Base-by-base conservation (phyloP, 2,888 invertebrate species). In the Brachypalpus laphriformis region DNA sequence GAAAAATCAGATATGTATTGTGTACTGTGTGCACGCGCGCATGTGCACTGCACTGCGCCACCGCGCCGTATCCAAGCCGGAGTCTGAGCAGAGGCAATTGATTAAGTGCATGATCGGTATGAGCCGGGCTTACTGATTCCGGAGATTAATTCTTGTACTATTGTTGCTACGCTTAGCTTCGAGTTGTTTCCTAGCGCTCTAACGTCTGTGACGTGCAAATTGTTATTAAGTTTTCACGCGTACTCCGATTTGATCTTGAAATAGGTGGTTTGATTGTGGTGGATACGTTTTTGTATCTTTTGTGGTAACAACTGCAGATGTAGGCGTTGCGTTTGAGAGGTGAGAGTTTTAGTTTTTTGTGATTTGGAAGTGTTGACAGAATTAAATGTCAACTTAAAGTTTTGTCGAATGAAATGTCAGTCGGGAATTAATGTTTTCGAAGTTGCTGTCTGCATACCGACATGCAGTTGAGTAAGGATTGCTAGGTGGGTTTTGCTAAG, bases 201-300 rank as follows among this genome's bases (percentile, higher is more conserved):
- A 18, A 57, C 25, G 34, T n/a, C 37, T 77, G 72, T 74, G 78
- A 83, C 86, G 83, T 80, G 83, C 83, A 72, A 87, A 87, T 78
- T 83, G 78, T 83, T 87, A 80, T 83, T 87, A 83, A 80, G 72
- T 83, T 83, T 87, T 83, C 80, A 83, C 76, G 87, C 87, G 83
- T 61, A 61, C 49, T 7, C 3, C 42, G 65, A 71, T 80, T 74
- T 80, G 83, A 78, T 83, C 78, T 83, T 83, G 81, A 86, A 77
- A 77, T 71, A 49, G 68, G 57, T 65, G 59, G 22, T 57, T 71
- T 65, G 31, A n/a, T n/a, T 47, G 47, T 81, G 61, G 25, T 65
- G 57, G 18, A 16, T 40, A 28, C 56, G 11, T 54, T 42, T 9
- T 59, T 61, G 7, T 31, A 22, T 47, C 7, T 61, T n/a, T 49